Percentiles rank a stretch among this genome's conserved stretches.
These are phyloP conservation scores for Lasius platythorax DNA, from an alignment of 2,888 invertebrate genomes.

Conservation along the genomic window DNA sequence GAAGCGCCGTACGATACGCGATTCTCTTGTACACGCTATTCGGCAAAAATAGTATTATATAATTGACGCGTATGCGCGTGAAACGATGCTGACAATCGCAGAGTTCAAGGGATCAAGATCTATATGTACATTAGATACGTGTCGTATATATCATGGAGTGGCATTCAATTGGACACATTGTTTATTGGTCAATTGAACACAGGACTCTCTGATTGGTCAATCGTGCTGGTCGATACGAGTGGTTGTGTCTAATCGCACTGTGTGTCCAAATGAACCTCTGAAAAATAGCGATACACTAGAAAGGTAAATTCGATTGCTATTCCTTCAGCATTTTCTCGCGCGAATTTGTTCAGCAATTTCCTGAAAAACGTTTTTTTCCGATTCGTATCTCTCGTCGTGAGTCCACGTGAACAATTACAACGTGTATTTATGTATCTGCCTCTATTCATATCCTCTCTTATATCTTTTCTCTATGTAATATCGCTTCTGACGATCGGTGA, in stretches of 20 bases:
- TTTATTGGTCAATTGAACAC: no score
- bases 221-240: no score
- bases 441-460: conserved; percentile 80
- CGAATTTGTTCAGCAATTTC: not conserved
- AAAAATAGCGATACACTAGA: conserved; percentile 20
- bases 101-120: conserved; percentile 13
- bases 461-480: conserved; percentile 81
- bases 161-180: no score
- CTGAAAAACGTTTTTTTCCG: conserved; percentile 29
- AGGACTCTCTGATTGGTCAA: no score
- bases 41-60: not conserved
- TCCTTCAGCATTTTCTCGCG: not conserved
- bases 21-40: conserved; percentile 15
- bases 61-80: not conserved
- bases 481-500: conserved; percentile 84
- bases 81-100: conserved; percentile 5
- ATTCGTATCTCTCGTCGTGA: conserved; percentile 11
- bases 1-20: conserved; percentile 5
- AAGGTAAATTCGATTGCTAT: not conserved
- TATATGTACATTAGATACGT: not conserved
- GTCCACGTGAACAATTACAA: conserved; percentile 13
- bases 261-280: not conserved
- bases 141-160: not conserved
- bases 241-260: no score
- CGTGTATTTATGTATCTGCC: conserved; percentile 57